These are phyloP conservation scores for Diglossa cyanea DNA, from an alignment of 2,797 vertebrate genomes.

Conservation along the genomic window DNA sequence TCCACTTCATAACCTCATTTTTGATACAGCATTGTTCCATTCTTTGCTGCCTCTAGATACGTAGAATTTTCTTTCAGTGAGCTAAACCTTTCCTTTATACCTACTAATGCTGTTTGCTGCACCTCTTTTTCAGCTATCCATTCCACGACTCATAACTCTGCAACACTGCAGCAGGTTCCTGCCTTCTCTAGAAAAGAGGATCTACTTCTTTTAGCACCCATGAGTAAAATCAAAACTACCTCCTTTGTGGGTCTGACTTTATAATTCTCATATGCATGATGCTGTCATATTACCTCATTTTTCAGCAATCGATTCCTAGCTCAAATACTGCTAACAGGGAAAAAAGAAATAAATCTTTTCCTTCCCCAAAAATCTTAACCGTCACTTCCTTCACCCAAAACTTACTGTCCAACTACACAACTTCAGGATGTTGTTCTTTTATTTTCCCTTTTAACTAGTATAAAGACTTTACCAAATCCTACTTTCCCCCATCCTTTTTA, in stretches of 20 bases:
- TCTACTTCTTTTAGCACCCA: not conserved
- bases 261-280: not conserved
- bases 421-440: not conserved
- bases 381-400: not conserved
- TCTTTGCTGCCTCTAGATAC: not conserved
- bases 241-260: not conserved
- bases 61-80: not conserved
- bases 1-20: not conserved
- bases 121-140: not conserved
- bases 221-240: not conserved
- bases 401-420: not conserved
- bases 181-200: not conserved
- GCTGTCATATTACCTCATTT: not conserved
- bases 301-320: not conserved
- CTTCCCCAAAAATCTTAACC: not conserved
- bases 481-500: not conserved
- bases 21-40: not conserved
- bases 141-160: not conserved
- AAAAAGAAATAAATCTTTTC: not conserved
- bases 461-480: not conserved
- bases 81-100: not conserved
- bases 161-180: not conserved
- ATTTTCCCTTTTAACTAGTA: not conserved
- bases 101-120: not conserved
- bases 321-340: not conserved